Conservation (phyloP, 2,113 vertebrate genomes). For the Nycticryphes semicollaris region DNA sequence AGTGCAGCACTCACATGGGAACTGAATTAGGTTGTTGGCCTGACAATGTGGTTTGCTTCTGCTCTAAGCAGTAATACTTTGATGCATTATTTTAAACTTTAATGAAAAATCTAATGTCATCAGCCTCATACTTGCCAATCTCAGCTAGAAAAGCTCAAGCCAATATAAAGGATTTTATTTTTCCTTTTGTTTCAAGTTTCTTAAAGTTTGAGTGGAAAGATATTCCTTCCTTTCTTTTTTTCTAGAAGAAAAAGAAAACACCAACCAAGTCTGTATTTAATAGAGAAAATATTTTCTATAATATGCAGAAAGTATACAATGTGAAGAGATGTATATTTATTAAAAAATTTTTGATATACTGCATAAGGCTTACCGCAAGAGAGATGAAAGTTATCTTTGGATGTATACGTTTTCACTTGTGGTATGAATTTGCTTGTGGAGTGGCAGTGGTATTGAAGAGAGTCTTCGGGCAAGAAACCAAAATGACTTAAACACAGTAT, state of each 20-base stretch:
- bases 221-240: not conserved
- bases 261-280: constrained; percentile 47
- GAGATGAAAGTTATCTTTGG: constrained; percentile 26
- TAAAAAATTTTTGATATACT: constrained; percentile 36
- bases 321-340: not conserved
- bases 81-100: not conserved
- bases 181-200: not conserved
- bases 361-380: constrained; percentile 10
- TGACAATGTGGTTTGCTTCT: not conserved
- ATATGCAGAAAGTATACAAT: not conserved
- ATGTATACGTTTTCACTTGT: constrained; percentile 7
- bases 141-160: not conserved
- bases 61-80: not conserved
- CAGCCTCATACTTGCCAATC: not conserved
- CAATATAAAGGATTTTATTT: not conserved
- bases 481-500: not conserved
- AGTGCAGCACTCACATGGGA: not conserved
- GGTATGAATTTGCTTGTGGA: not conserved
- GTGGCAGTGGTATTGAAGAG: not conserved
- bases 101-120: not conserved
- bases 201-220: constrained; percentile 23
- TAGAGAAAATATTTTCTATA: constrained; percentile 32
- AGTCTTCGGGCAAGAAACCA: not conserved
- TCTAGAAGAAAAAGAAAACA: not conserved
- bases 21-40: not conserved